phyloP scores from a whole-genome alignment of 1,140 invertebrate genomes.

The Belonocnema kinseyi region DNA sequence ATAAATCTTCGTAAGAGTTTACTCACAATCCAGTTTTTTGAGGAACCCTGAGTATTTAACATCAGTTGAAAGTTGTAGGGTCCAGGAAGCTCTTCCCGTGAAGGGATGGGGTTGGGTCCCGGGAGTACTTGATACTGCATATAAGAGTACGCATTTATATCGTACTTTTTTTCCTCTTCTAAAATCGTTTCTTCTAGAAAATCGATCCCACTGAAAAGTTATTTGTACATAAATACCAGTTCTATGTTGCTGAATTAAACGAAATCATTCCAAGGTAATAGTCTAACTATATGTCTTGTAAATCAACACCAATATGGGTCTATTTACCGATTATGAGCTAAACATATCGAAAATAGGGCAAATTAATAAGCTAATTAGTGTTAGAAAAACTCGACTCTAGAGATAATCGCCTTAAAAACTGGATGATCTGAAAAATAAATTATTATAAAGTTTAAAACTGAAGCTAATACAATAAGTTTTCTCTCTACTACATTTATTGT shows the following conservation, averaged over 20 bases:
- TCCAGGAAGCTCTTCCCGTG: conserved; percentile 62
- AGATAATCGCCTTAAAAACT: too few species aligned
- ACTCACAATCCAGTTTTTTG: conserved; percentile 67
- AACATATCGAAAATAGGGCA: too few species aligned
- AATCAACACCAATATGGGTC: too few species aligned
- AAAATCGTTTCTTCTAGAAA: not conserved
- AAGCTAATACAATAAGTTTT: too few species aligned
- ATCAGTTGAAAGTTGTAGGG: conserved; percentile 60
- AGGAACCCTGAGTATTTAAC: conserved; percentile 52
- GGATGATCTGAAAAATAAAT: too few species aligned
- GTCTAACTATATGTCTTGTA: not conserved
- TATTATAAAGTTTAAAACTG: too few species aligned
- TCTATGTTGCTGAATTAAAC: conserved; percentile 34
- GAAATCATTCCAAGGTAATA: not conserved
- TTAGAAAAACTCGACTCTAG: too few species aligned
- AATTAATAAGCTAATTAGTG: too few species aligned
- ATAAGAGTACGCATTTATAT: conserved; percentile 33
- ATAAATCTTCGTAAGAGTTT: not conserved
- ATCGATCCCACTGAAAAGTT: conserved; percentile 35
- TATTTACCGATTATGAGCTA: too few species aligned
- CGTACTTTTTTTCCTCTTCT: conserved; percentile 42
- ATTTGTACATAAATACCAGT: conserved; percentile 35
- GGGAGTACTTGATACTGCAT: too few species aligned
- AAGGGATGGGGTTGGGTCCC: not conserved
- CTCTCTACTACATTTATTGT: too few species aligned